Evolutionary conservation across 2,113 vertebrate genomes (phyloP).

Genomic region (Terrapene triunguis): DNA sequence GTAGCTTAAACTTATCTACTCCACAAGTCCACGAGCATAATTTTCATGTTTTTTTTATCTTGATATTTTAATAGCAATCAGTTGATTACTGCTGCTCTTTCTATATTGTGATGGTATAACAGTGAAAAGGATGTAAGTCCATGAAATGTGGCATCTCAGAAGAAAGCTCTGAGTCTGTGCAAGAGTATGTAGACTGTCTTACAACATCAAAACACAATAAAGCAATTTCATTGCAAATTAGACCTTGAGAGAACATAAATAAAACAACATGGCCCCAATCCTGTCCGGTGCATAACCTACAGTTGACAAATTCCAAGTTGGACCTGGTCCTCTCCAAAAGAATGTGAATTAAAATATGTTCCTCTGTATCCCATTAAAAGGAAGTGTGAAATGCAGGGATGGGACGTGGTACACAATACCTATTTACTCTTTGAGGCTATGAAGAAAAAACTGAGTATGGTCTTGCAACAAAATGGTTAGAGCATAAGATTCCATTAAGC

Average conservation of each 20-base stretch:
- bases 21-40: fast-evolving
- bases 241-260: background rate
- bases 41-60: background rate
- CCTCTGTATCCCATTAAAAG: background rate
- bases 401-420: background rate
- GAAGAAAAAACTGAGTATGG: background rate
- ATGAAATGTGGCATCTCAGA: background rate
- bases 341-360: background rate
- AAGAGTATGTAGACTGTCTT: background rate
- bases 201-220: background rate
- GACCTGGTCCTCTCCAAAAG: background rate
- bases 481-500: background rate
- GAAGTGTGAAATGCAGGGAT: background rate
- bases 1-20: background rate
- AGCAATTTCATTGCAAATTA: background rate
- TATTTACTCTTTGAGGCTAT: background rate
- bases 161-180: too few species aligned
- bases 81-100: background rate
- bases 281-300: background rate
- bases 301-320: background rate
- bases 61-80: background rate
- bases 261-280: background rate
- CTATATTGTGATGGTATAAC: background rate
- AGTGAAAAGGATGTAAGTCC: background rate
- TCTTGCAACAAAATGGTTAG: background rate